Evolutionary conservation across 2,113 vertebrate species (phyloP), one percentile per base, ranked within the genome.

Genomic region (Gavialis gangeticus): DNA sequence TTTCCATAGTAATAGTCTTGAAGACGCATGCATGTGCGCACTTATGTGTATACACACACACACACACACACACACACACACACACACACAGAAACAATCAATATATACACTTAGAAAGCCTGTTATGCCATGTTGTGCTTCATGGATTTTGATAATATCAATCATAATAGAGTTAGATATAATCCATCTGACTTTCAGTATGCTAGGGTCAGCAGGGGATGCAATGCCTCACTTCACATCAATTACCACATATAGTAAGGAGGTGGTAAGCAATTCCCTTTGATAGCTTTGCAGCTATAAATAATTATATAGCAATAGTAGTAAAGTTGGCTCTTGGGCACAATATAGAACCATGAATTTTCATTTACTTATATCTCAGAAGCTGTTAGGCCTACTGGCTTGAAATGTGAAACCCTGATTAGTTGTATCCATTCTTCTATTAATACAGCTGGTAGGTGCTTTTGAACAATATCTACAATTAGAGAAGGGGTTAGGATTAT

Each of bases 101-200:
- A 98, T 98, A 96, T 94, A 79, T 91, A 97, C 97, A 98, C 98
- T 98, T 98, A 90, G 98, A 98, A 98, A 96, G 97, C 97, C 98
- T 97, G 98, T 97, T 98, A 97, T 95, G 97, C 96, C 97, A 46
- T 93, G 97, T 95, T 76, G 91, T 97, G 96, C 96, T 93, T 87
- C 91, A 98, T 89, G 62, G 99, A 98, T 99, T 99, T 98, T 99
- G 98, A 99, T 99, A 97, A 98, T 99, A 99, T 99, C 98, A 99
- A 99, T 99, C 99, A 99, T 99, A 99, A 99, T 98, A 98, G 98
- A 98, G 98, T 99, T 98, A 98, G 98, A 98, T 98, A 98, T 98
- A 98, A 99, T 99, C 98, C 98, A 98, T 99, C 98, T 98, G 98
- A 98, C 98, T 99, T 98, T 95, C 97, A 97, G 97, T 96, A 96